A percentile compares a stretch with the other conserved stretches of the same genome.
Conservation (phyloP, 2,888 invertebrate genomes). For the Molorchus minor region DNA sequence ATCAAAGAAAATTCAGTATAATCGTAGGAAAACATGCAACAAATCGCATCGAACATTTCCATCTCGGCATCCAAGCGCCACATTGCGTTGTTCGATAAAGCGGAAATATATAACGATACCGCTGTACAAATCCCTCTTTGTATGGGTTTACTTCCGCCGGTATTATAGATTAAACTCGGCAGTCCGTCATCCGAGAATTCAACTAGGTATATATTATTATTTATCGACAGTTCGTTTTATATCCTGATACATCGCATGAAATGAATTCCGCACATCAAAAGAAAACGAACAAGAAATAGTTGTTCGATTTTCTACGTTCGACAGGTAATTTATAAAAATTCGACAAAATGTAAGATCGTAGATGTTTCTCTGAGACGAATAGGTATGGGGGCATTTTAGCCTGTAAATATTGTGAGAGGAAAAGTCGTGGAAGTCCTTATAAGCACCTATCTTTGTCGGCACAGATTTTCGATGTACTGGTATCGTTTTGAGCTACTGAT, state of each 20-base stretch:
- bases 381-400: too few relatives aligned
- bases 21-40: too few relatives aligned
- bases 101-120: slow-evolving; percentile 33
- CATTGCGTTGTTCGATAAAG: slow-evolving; percentile 32
- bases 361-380: too few relatives aligned
- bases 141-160: slow-evolving; percentile 18
- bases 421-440: too few relatives aligned
- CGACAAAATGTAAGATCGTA: slow-evolving; percentile 11
- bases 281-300: slow-evolving; percentile 22
- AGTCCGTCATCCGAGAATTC: slow-evolving; percentile 6
- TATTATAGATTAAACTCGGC: slow-evolving; percentile 3
- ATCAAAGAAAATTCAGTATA: too few relatives aligned
- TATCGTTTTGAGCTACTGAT: too few relatives aligned
- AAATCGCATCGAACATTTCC: too few relatives aligned
- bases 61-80: too few relatives aligned
- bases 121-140: slow-evolving; percentile 29
- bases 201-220: slow-evolving; percentile 13
- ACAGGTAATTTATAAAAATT: slow-evolving; percentile 32
- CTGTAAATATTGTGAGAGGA: too few relatives aligned
- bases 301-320: slow-evolving; percentile 25
- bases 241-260: slow-evolving; percentile 11
- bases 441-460: too few relatives aligned
- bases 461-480: too few relatives aligned
- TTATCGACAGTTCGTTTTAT: slow-evolving; percentile 21
- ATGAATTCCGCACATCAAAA: slow-evolving; percentile 23